Conservation (phyloP, 2,888 invertebrate species). For the Papilio gigon region DNA sequence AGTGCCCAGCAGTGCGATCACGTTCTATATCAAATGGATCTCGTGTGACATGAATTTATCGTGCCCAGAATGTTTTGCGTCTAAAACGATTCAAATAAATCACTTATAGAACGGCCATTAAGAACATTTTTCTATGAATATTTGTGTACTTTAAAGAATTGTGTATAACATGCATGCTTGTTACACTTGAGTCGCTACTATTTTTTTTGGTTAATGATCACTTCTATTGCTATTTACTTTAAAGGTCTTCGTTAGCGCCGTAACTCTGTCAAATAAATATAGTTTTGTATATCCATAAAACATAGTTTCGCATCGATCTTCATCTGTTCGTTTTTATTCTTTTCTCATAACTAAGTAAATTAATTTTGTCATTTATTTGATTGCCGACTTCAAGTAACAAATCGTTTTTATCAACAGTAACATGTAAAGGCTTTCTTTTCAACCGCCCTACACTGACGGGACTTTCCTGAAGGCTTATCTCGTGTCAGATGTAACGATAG, state of each 20-base stretch:
- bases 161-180: no score
- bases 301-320: background rate
- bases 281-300: background rate
- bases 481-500: constrained; percentile 6
- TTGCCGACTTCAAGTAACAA: background rate
- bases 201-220: no score
- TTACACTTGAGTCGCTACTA: no score
- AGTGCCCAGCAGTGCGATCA: constrained; percentile 42
- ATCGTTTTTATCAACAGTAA: constrained; percentile 2
- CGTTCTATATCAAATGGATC: constrained; percentile 23
- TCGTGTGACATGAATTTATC: constrained; percentile 32
- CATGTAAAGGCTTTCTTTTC: constrained; percentile 19
- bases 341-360: background rate
- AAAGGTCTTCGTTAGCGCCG: background rate
- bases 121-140: background rate
- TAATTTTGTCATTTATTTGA: background rate
- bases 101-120: background rate
- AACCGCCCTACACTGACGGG: background rate
- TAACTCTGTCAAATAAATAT: background rate
- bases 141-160: no score
- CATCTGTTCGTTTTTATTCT: background rate
- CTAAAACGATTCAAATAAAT: background rate
- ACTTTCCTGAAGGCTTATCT: constrained; percentile 31
- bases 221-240: no score
- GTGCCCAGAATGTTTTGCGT: constrained; percentile 1